These are phyloP conservation scores for Polymixis flavicincta DNA, from an alignment of 2,888 invertebrate genomes.

Conservation along the genomic window DNA sequence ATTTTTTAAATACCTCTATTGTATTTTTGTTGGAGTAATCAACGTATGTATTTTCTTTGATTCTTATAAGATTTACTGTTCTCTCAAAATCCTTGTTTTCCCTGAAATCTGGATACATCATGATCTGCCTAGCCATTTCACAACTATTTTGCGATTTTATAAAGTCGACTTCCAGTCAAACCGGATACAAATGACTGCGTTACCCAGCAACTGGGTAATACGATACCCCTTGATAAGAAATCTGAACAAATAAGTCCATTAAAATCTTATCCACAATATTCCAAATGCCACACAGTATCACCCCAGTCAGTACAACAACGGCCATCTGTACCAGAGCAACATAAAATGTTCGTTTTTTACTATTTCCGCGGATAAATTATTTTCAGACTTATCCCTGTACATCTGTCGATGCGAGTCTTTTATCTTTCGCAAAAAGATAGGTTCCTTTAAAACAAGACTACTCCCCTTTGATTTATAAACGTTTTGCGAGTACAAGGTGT, in stretches of 20 bases:
- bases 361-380: constrained; percentile 75
- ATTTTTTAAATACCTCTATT: not conserved
- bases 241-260: not conserved
- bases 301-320: constrained; percentile 26
- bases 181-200: not conserved
- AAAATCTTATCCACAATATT: constrained; percentile 62
- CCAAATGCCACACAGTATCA: constrained; percentile 54
- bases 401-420: constrained; percentile 72
- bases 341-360: constrained; percentile 73
- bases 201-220: not conserved
- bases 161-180: not conserved
- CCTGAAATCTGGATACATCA: not conserved
- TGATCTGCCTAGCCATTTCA: not conserved
- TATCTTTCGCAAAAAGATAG: constrained; percentile 66
- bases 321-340: constrained; percentile 72
- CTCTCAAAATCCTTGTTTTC: not conserved
- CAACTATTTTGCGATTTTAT: not conserved
- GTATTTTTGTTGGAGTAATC: not conserved
- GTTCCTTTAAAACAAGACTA: constrained; percentile 63
- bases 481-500: constrained; percentile 58
- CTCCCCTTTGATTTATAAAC: constrained; percentile 63
- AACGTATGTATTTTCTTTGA: not conserved
- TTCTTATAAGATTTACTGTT: not conserved
- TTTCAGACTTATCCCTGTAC: constrained; percentile 71
- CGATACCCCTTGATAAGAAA: not conserved